Base-by-base conservation (phyloP, 1,140 invertebrate genomes). In the Zaprionus ghesquierei region DNA sequence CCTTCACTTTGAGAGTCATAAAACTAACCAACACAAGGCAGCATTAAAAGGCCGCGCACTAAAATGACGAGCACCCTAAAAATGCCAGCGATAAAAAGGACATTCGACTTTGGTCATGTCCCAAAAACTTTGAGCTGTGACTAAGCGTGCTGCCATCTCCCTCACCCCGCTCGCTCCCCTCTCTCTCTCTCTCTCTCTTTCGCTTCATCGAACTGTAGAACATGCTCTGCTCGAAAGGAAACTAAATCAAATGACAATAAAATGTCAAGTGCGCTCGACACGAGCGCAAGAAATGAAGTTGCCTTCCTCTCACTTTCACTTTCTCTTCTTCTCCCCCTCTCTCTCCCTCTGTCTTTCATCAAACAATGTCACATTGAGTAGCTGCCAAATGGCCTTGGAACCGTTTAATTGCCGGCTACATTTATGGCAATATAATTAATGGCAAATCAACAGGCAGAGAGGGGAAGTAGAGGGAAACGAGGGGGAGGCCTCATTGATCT, bases 1-100 rank as follows among this genome's bases (percentile, higher is more conserved):
- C 1, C 35, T 8, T 25, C 2, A 5, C 35, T 15, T 6, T 41
- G 31, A 20, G 12, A 35, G n/a, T 49, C 72, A 69, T 77, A 74
- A 79, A 79, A 77, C 69, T 56, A 74, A 69, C 15, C 72, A 50
- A 69, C 54, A 64, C 54, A 71, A 75, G 65, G 38, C 38, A n/a
- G 41, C 56, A 65, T 65, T 69, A 55, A 74, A 69, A 59, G 55
- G 13, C 31, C 29, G 56, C 63, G 33, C 25, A 65, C 69, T 65
- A 44, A 65, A 71, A 51, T 50, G 33, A 50, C 33, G 59, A 68
- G 51, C 41, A 54, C 62, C 23, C 53, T 13, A 20, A 53, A 65
- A 70, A 56, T 64, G 53, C n/a, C n/a, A 3, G n/a, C 35, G 27
- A 72, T 68, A 68, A 72, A 72, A 31, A 27, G 18, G 13, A 23